A percentile compares a stretch with the other conserved stretches of the same genome.
phyloP scores from a whole-genome alignment of 2,113 vertebrate genomes.

The Protomyctophum bolini region DNA sequence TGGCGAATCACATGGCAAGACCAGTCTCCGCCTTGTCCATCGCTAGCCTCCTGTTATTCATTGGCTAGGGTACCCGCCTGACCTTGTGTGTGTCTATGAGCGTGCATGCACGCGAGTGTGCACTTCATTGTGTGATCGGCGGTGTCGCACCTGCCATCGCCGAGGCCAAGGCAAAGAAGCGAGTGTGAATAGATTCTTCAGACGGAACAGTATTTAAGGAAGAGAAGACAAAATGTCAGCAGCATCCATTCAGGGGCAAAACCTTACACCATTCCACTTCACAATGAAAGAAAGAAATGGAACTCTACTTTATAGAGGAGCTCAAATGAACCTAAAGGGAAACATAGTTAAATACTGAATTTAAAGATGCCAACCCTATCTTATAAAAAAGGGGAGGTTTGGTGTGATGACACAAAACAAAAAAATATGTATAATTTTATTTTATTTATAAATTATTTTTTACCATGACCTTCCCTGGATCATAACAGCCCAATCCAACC shows the following conservation, averaged over 20 bases:
- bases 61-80: conserved; percentile 58
- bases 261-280: too few relatives aligned
- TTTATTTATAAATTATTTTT: background rate
- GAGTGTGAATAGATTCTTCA: conserved; percentile 13
- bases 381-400: too few relatives aligned
- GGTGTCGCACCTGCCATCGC: conserved; percentile 38
- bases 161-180: conserved; percentile 32
- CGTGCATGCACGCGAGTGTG: background rate
- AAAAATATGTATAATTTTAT: too few relatives aligned
- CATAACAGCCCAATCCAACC: too few relatives aligned
- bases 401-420: too few relatives aligned
- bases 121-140: conserved; percentile 1
- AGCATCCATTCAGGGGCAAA: background rate
- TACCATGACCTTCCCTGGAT: too few relatives aligned
- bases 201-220: background rate
- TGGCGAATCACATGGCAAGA: conserved; percentile 70
- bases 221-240: background rate
- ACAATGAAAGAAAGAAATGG: too few relatives aligned
- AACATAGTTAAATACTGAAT: too few relatives aligned
- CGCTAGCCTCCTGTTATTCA: conserved; percentile 65
- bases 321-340: too few relatives aligned
- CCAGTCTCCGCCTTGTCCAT: conserved; percentile 52
- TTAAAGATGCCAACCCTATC: too few relatives aligned
- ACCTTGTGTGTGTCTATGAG: conserved; percentile 62
- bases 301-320: too few relatives aligned